phyloP scores from a whole-genome alignment of 2,113 vertebrate genomes.

The Syngnathus typhle region DNA sequence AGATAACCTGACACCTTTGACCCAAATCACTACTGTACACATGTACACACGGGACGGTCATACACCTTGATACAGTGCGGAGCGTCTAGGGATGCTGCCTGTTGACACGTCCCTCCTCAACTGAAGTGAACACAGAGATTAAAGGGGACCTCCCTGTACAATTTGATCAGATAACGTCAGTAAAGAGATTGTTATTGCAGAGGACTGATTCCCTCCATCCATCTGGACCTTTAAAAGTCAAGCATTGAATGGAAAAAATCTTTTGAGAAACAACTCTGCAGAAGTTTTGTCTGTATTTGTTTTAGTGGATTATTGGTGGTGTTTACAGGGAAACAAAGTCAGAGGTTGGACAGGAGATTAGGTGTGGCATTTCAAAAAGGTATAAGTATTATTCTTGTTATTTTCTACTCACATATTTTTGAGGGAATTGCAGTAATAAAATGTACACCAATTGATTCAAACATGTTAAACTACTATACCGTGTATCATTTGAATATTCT shows the following conservation, averaged over 20 bases:
- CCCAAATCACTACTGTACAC: neutral
- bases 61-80: no score
- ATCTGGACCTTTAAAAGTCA: neutral
- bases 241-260: neutral
- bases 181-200: no score
- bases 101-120: no score
- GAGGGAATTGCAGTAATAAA: no score
- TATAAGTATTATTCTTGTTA: neutral
- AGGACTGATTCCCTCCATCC: neutral
- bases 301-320: neutral
- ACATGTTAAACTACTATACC: no score
- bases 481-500: no score
- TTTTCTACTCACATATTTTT: no score
- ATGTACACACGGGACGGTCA: no score
- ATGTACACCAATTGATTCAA: no score
- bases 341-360: neutral
- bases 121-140: no score
- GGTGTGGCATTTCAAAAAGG: neutral
- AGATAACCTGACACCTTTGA: constrained; percentile 27
- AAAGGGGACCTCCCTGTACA: no score
- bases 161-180: no score
- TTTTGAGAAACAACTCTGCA: neutral
- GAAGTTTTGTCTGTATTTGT: neutral
- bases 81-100: neutral
- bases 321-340: neutral